These are phyloP conservation scores for Trichogramma pretiosum DNA, from an alignment of 1,140 invertebrate species.

Conservation along the genomic window DNA sequence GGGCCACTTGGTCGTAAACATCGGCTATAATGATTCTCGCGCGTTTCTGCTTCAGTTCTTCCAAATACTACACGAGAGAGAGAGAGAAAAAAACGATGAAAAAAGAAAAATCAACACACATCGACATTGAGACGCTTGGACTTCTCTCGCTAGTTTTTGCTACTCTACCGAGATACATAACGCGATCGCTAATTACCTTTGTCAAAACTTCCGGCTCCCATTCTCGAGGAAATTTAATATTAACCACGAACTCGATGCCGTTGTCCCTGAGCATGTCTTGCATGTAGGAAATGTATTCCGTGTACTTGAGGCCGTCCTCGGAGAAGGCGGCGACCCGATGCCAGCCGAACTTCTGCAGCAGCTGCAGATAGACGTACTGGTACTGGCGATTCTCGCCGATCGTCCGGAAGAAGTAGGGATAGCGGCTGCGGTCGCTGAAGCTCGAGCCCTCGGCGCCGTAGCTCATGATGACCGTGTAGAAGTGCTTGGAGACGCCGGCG, in stretches of 20 bases:
- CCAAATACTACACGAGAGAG: slow-evolving; percentile 51
- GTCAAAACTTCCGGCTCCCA: slow-evolving; percentile 40
- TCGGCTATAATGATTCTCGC: slow-evolving; percentile 73
- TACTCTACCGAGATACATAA: too few species aligned
- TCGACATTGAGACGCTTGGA: too few species aligned
- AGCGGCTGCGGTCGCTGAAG: slow-evolving; percentile 60
- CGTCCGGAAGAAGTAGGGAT: slow-evolving; percentile 77
- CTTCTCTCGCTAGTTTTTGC: too few species aligned
- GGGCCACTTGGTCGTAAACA: slow-evolving; percentile 58
- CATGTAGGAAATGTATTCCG: slow-evolving; percentile 67
- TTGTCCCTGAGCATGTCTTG: slow-evolving; percentile 55
- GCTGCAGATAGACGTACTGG: slow-evolving; percentile 58
- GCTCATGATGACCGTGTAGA: slow-evolving; percentile 67
- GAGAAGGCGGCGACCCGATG: slow-evolving; percentile 63
- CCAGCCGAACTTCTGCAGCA: slow-evolving; percentile 62
- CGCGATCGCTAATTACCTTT: slow-evolving; percentile 38
- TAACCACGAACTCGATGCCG: slow-evolving; percentile 58
- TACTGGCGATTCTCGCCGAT: slow-evolving; percentile 74
- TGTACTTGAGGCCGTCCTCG: slow-evolving; percentile 72
- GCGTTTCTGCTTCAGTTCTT: slow-evolving; percentile 56
- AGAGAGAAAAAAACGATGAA: neutral
- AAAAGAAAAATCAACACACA: too few species aligned
- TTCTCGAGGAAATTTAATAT: slow-evolving; percentile 60
- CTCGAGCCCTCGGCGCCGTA: slow-evolving; percentile 72
- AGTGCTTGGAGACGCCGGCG: slow-evolving; percentile 70